Base-by-base conservation (phyloP, 2,113 vertebrate species). In the Phoenicopterus ruber region DNA sequence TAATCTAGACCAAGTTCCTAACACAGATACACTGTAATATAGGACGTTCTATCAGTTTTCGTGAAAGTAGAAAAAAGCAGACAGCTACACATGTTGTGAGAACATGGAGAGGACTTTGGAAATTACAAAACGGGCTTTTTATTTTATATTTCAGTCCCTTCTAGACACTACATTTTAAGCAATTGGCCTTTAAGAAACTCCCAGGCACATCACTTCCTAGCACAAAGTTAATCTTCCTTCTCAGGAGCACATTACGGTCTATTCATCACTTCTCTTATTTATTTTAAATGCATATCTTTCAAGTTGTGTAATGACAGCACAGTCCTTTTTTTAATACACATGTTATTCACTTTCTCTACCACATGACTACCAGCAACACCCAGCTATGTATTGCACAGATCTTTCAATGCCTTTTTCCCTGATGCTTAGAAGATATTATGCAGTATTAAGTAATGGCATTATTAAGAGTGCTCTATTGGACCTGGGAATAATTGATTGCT, bases 231-330 rank as follows among this genome's bases (percentile, higher is more conserved):
- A 90, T 86, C 80, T 79, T 89, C 65, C 72, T 93, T 82, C 92
- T 95, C 73, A 49, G 65, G 57, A 94, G 44, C 61, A 72, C 52
- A 40, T 81, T 85, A 71, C 36, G 93, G 83, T 94, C 85, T 88
- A 95, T 88, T 95, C 86, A 69, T 79, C 49, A 76, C 46, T 91
- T 69, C 88, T 82, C 61, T 63, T 74, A 82, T 73, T 70, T 93
- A 91, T 82, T 95, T 93, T 94, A 90, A 95, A 94, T 29, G n/a
- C 44, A 25, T 93, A 79, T 91, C 88, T 95, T 94, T 94, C 83
- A 82, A 86, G 61, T 40, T 82, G 72, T 84, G 77, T 94, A 92
- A 95, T 92, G 88, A 90, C 88, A 94, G 44, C 52, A 52, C 47
- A 61, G 70, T 80, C 54, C 22, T 89, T 66, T 93, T 42, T 62